phyloP scores from a whole-genome alignment of 1,140 invertebrate genomes.

The Coelopa frigida region DNA sequence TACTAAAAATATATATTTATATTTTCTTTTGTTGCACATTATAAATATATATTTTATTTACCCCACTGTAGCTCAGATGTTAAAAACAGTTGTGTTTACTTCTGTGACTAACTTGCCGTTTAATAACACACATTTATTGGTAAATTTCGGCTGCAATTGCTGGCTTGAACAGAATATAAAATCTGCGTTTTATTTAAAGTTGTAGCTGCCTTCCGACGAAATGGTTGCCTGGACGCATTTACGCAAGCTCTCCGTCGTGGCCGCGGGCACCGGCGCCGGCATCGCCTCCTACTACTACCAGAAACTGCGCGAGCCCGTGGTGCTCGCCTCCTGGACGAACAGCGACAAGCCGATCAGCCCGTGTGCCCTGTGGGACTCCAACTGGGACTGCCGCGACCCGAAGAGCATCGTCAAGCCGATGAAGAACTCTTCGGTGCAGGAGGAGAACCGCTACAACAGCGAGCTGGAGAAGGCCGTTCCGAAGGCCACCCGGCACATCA shows the following conservation, averaged over 20 bases:
- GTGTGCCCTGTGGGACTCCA: conserved; percentile 67
- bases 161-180: too few species aligned
- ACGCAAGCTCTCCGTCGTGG: conserved; percentile 31
- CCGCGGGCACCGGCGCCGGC: conserved; percentile 32
- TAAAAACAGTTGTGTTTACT: too few species aligned
- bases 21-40: too few species aligned
- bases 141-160: too few species aligned
- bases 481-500: conserved; percentile 71
- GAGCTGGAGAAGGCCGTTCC: conserved; percentile 55
- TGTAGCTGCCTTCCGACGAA: too few species aligned
- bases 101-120: too few species aligned
- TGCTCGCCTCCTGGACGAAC: conserved; percentile 54
- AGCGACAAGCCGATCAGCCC: conserved; percentile 52
- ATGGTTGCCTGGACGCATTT: conserved; percentile 20
- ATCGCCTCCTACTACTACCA: conserved; percentile 30
- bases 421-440: conserved; percentile 46
- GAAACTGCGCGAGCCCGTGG: conserved; percentile 21
- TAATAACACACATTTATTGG: too few species aligned
- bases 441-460: conserved; percentile 59
- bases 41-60: too few species aligned
- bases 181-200: too few species aligned
- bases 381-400: conserved; percentile 82
- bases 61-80: too few species aligned
- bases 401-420: conserved; percentile 61
- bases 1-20: too few species aligned